These are phyloP conservation scores for Thalpophila matura DNA, from an alignment of 2,888 invertebrate species.

Conservation along the genomic window DNA sequence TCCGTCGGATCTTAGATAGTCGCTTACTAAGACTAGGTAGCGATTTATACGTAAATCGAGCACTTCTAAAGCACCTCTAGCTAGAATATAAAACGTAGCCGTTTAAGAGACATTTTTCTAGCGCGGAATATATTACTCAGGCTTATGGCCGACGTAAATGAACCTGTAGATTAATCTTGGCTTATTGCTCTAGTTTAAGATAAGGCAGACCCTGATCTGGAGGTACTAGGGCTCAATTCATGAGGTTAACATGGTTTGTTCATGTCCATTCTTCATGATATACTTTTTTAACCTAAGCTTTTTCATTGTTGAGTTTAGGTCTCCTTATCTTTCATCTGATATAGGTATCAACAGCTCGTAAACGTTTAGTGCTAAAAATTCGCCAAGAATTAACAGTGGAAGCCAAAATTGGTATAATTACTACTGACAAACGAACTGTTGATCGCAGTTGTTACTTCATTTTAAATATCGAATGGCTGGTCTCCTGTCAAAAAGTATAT, in stretches of 20 bases:
- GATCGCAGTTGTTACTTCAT: too few relatives aligned
- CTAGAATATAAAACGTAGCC: slow-evolving; percentile 54
- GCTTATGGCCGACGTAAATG: slow-evolving; percentile 52
- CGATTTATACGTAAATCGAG: slow-evolving; percentile 58
- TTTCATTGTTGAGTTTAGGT: too few relatives aligned
- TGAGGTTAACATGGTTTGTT: not conserved
- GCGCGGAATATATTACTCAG: slow-evolving; percentile 56
- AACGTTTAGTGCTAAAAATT: too few relatives aligned
- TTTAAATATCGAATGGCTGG: too few relatives aligned
- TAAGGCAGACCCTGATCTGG: not conserved
- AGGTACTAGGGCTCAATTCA: slow-evolving; percentile 5
- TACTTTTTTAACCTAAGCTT: too few relatives aligned
- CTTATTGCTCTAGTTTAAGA: slow-evolving; percentile 33
- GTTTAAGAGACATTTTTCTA: slow-evolving; percentile 60
- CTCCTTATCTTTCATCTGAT: too few relatives aligned
- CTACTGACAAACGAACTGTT: too few relatives aligned
- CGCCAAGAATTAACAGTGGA: too few relatives aligned
- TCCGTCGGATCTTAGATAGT: slow-evolving; percentile 28
- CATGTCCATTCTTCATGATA: too few relatives aligned
- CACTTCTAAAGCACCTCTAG: slow-evolving; percentile 39
- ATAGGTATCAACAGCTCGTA: too few relatives aligned
- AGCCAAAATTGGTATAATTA: too few relatives aligned
- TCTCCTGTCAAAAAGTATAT: too few relatives aligned
- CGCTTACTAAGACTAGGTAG: slow-evolving; percentile 39
- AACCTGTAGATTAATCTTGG: slow-evolving; percentile 52